Percentiles rank a stretch among this genome's conserved stretches.
Conservation (phyloP, 2,888 invertebrate genomes). For the Scrobipalpa costella region DNA sequence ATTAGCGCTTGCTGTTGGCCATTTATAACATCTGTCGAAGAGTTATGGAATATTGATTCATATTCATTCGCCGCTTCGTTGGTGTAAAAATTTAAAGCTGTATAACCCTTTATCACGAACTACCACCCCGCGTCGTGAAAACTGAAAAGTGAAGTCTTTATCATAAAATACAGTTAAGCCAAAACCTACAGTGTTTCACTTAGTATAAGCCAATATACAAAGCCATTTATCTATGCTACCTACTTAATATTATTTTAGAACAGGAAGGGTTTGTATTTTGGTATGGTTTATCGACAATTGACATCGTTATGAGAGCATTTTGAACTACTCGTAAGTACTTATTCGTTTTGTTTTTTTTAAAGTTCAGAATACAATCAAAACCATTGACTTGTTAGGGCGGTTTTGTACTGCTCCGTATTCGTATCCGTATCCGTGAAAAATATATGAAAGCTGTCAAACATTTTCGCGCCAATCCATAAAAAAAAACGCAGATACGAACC, state of each 20-base stretch:
- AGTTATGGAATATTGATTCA: conserved; percentile 38
- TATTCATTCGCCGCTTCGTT: not conserved
- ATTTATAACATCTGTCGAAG: conserved; percentile 41
- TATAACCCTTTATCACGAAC: not conserved
- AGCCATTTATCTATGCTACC: not conserved
- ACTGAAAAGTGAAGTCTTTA: not conserved
- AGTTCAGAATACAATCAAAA: no score
- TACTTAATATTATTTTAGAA: not conserved
- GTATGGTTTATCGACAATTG: not conserved
- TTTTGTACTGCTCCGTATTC: no score
- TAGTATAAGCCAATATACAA: not conserved
- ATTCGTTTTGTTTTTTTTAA: no score
- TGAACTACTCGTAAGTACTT: no score
- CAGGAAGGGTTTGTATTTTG: not conserved
- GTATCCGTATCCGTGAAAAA: no score
- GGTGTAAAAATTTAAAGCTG: conserved; percentile 6
- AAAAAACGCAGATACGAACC: no score
- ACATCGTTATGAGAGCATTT: no score
- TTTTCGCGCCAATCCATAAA: no score
- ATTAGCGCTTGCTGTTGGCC: not conserved
- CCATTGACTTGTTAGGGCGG: no score
- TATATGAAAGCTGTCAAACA: no score
- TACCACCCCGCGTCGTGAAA: not conserved
- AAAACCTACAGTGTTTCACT: not conserved
- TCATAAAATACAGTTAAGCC: not conserved